Base-by-base conservation (phyloP, 2,797 vertebrate genomes). In the Peromyscus attwateri region DNA sequence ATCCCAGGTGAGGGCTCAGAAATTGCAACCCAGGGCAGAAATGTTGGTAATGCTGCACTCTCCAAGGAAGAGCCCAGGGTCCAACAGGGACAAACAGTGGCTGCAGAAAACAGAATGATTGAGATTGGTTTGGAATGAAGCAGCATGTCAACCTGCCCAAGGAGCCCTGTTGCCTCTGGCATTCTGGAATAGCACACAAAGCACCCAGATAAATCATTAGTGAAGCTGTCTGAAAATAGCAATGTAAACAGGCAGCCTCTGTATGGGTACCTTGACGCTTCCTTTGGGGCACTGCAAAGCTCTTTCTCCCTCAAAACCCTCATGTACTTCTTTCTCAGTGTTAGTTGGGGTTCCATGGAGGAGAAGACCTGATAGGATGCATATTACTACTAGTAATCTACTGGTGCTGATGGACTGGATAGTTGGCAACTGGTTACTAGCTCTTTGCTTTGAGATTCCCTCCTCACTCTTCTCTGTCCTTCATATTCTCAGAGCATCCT, bases 1-100 rank as follows among this genome's bases (percentile, higher is more conserved):
- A 94, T 96, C 46, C 83, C 21, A n/a, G 79, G 46, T 21, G 80
- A 97, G 52, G 71, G 84, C 91, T 97, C 95, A 92, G 92, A 96
- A 93, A 96, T 89, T 68, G 66, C 68, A 92, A 62, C 87, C 29
- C 66, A 96, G 87, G 55, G 82, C n/a, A 83, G 90, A 98, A 96
- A 95, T 92, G n/a, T 43, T 4, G 0, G 1, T 87, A 94, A 96
- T 84, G 60, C 3, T 71, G 94, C 43, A 8, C 92, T 97, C 83
- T 95, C 23, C 55, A 93, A 17, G 14, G 68, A 92, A 88, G 12
- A 40, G 85, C 80, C 82, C 9, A 52, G 40, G 82, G 94, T 88
- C 83, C 84, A 52, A 40, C 19, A 57, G 71, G 12, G 43, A 60
- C 5, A 25, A 92, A 49, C 77, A 21, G 21, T 0, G 0, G 4